Evolutionary conservation across 2,113 vertebrate genomes (phyloP).

Genomic region (Syngnathoides biaculeatus): DNA sequence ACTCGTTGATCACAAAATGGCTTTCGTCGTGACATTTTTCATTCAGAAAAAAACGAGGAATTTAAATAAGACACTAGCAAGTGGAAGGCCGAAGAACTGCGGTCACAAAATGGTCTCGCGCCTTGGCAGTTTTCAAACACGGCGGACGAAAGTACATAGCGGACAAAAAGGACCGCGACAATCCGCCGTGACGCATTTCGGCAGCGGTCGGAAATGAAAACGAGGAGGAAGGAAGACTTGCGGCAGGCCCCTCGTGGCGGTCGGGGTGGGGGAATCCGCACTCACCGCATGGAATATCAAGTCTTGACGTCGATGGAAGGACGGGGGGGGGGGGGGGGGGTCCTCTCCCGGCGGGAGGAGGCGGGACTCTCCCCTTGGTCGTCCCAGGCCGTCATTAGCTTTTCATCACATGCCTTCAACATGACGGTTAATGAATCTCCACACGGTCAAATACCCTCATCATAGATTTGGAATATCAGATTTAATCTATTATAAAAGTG

Average conservation of each 20-base stretch:
- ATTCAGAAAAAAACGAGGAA: too few relatives aligned
- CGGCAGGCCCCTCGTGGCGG: too few relatives aligned
- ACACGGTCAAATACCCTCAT: not conserved
- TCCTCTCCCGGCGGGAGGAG: constrained; percentile 3
- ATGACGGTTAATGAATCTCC: not conserved
- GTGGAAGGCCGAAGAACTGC: too few relatives aligned
- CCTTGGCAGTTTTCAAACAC: too few relatives aligned
- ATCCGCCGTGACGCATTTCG: constrained; percentile 1
- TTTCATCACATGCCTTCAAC: constrained; percentile 33
- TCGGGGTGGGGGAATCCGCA: constrained; percentile 43
- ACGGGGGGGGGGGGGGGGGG: not conserved
- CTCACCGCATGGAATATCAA: constrained; percentile 31
- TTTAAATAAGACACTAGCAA: too few relatives aligned
- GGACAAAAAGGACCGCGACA: too few relatives aligned
- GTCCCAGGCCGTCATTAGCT: constrained; percentile 34
- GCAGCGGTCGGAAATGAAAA: too few relatives aligned
- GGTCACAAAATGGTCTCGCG: too few relatives aligned
- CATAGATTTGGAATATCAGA: not conserved
- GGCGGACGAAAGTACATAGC: too few relatives aligned
- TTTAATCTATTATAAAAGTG: not conserved
- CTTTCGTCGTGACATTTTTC: too few relatives aligned
- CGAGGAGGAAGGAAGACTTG: constrained; percentile 24
- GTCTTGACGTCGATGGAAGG: constrained; percentile 22
- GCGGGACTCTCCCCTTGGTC: constrained; percentile 15
- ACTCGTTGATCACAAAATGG: too few relatives aligned